Base-by-base conservation (phyloP, 2,113 vertebrate genomes). In the Larimichthys polyactis region DNA sequence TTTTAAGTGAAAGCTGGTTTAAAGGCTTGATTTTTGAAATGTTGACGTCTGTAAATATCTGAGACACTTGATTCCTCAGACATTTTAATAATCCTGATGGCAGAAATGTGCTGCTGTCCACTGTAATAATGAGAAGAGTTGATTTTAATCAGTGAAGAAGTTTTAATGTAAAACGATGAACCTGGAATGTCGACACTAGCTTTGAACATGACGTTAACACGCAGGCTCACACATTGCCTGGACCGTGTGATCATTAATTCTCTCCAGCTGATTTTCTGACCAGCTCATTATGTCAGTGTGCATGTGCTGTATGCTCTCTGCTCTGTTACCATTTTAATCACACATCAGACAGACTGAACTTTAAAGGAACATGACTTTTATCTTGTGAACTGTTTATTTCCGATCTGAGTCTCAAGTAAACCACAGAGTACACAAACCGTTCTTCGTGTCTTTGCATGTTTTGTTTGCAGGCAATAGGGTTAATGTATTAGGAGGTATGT, bases 401-500 rank as follows among this genome's bases (percentile, higher is more conserved):
- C 48, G 20, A 24, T 48, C 12, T 11, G 16, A 78, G 70, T 79
- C 71, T 75, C n/a, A 16, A 71, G 60, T 65, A 79, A 80, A 71
- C 20, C 19, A 48, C 36, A 62, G 48, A 81, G 43, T 51, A 46
- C n/a, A 51, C 20, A 52, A 29, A 44, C 48, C 10, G 48, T 48
- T n/a, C 14, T 29, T 19, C 11, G 27, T 75, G 58, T 40, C 19
- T 36, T 36, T 5, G 6, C 6, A 4, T 55, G 68, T 65, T 44
- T 40, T 40, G 36, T 40, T 40, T 7, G 36, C 36, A 40, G 36
- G 36, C 2, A 8, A 40, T n/a, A 8, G 7, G 36, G 36, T 40
- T 8, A 40, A 40, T 40, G 36, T 40, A 9, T 9, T 40, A 9
- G 7, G 36, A 40, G 36, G 36, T 40, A 40, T 8, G 36, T 40